Evolutionary conservation across 1,140 invertebrate genomes (phyloP).

Genomic region (Drosophila ercepeae): DNA sequence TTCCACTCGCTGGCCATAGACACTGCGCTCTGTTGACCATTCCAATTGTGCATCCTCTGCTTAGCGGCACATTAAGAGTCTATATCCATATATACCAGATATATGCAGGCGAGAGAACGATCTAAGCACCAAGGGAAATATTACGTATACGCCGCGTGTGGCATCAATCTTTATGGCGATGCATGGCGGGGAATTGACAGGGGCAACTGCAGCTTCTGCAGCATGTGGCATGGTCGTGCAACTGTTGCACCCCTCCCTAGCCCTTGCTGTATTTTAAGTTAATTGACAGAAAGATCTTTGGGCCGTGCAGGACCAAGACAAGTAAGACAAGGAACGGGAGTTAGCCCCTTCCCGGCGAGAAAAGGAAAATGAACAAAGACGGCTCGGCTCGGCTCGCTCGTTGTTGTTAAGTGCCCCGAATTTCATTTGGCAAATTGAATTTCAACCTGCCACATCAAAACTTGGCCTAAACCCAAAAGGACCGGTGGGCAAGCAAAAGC

Average conservation of each 20-base stretch:
- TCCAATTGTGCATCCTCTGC: conserved; percentile 55
- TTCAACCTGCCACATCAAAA: conserved; percentile 57
- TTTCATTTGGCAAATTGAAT: conserved; percentile 78
- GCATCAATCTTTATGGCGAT: conserved; percentile 59
- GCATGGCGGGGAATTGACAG: conserved; percentile 42
- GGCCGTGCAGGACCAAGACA: conserved; percentile 36
- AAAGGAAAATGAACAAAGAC: too few species aligned
- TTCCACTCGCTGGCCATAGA: conserved; percentile 51
- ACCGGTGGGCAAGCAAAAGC: conserved; percentile 35
- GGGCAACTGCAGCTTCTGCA: conserved; percentile 30
- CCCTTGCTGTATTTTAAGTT: conserved; percentile 67
- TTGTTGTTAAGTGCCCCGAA: conserved; percentile 46
- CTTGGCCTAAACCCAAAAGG: conserved; percentile 58
- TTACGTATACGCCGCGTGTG: conserved; percentile 57
- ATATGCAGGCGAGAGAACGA: conserved; percentile 4
- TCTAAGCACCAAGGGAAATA: conserved; percentile 31
- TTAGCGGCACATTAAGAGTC: conserved; percentile 51
- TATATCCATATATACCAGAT: conserved; percentile 36
- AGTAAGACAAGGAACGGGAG: too few species aligned
- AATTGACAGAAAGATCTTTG: conserved; percentile 71
- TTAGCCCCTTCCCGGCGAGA: too few species aligned
- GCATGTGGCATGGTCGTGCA: conserved; percentile 51
- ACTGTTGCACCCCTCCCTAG: conserved; percentile 46
- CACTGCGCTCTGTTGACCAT: conserved; percentile 57
- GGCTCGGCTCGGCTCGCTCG: too few species aligned